Conservation (phyloP, 2,113 vertebrate species). For the Asarcornis scutulata region DNA sequence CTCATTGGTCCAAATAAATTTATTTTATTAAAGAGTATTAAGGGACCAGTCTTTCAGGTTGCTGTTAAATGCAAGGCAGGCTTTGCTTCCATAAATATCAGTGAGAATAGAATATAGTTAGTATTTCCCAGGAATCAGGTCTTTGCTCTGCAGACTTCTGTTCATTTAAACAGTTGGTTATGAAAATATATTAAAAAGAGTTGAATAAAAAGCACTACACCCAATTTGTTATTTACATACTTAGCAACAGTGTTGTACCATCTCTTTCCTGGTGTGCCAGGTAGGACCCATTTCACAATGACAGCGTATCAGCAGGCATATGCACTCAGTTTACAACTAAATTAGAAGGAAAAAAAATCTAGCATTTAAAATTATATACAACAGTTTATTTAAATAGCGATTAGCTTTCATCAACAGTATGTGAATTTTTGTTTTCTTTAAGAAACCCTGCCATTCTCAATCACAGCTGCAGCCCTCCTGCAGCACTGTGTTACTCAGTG, state of each 20-base stretch:
- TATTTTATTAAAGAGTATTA: background rate
- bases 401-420: slow-evolving; percentile 30
- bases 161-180: slow-evolving; percentile 53
- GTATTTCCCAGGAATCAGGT: slow-evolving; percentile 58
- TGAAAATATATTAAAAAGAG: slow-evolving; percentile 54
- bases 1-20: slow-evolving; percentile 51
- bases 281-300: background rate
- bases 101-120: slow-evolving; percentile 56
- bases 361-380: slow-evolving; percentile 10
- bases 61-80: slow-evolving; percentile 5
- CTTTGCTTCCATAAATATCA: slow-evolving; percentile 36
- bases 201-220: slow-evolving; percentile 17
- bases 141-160: slow-evolving; percentile 26
- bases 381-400: slow-evolving; percentile 33
- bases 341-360: background rate
- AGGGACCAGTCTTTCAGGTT: slow-evolving; percentile 63
- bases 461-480: slow-evolving; percentile 6
- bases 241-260: background rate
- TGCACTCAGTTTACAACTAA: background rate
- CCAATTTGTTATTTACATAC: slow-evolving; percentile 45
- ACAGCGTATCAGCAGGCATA: background rate
- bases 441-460: background rate
- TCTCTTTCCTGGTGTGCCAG: background rate
- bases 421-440: slow-evolving; percentile 42
- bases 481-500: background rate